phyloP scores from a whole-genome alignment of 2,797 vertebrate species.

The Emydoidea blandingii region DNA sequence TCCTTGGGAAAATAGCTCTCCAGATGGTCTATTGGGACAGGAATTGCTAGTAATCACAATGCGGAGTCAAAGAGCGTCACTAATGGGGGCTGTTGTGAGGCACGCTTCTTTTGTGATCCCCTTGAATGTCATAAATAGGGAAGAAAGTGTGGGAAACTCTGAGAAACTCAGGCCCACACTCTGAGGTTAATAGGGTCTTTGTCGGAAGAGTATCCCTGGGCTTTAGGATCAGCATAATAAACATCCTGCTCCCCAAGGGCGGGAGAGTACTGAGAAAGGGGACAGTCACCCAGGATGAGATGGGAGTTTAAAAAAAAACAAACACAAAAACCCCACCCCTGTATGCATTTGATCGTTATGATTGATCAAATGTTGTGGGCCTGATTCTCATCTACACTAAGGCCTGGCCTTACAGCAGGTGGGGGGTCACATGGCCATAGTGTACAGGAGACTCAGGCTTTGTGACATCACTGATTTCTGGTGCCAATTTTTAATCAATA shows the following conservation, averaged over 20 bases:
- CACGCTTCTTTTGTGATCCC: slow-evolving; percentile 84
- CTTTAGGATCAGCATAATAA: slow-evolving; percentile 74
- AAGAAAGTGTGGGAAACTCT: slow-evolving; percentile 84
- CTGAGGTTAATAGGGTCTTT: slow-evolving; percentile 76
- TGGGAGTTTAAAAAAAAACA: background rate
- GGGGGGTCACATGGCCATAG: background rate
- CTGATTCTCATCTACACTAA: rapidly evolving
- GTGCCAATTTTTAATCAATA: rapidly evolving
- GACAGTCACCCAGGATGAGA: slow-evolving; percentile 9
- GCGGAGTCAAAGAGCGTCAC: slow-evolving; percentile 69
- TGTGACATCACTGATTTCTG: background rate
- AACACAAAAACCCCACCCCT: background rate
- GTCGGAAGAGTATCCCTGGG: slow-evolving; percentile 62
- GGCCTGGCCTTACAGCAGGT: rapidly evolving
- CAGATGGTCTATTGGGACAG: slow-evolving; percentile 79
- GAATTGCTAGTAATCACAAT: slow-evolving; percentile 76
- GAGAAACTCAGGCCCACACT: slow-evolving; percentile 79
- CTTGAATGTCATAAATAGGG: slow-evolving; percentile 80
- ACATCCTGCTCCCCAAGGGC: slow-evolving; percentile 57
- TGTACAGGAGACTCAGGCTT: background rate
- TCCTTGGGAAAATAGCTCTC: slow-evolving; percentile 78
- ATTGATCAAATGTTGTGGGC: slow-evolving; percentile 28
- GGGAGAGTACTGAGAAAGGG: slow-evolving; percentile 60
- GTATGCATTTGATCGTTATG: slow-evolving; percentile 35
- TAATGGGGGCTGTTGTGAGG: slow-evolving; percentile 79